These are phyloP conservation scores for Nannospalax galili DNA, from an alignment of 2,113 vertebrate genomes.

Conservation along the genomic window DNA sequence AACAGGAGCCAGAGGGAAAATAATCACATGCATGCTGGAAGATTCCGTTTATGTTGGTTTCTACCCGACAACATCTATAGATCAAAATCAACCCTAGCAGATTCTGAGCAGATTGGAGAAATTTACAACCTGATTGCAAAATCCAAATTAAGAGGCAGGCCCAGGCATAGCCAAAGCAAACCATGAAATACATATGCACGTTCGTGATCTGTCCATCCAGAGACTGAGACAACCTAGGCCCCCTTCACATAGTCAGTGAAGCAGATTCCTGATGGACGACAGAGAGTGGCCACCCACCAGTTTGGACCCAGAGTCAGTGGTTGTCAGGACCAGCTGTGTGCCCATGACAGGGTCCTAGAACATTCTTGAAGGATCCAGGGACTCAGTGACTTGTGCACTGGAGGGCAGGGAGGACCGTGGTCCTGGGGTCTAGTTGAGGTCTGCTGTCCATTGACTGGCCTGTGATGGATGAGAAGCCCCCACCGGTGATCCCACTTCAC, in stretches of 20 bases:
- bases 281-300: no score
- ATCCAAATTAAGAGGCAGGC: no score
- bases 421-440: fast-evolving
- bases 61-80: not conserved
- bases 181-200: no score
- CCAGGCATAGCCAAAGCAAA: not conserved
- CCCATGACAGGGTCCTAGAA: fast-evolving
- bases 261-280: not conserved
- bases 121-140: not conserved
- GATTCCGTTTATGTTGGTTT: not conserved
- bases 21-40: fast-evolving
- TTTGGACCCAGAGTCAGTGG: fast-evolving
- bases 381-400: no score
- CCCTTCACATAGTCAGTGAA: fast-evolving
- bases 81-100: not conserved
- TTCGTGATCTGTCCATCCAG: no score
- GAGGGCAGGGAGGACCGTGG: not conserved
- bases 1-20: not conserved
- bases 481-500: no score
- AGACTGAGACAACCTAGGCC: no score
- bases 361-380: fast-evolving
- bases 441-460: not conserved
- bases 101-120: not conserved
- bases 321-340: fast-evolving
- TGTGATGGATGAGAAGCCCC: not conserved